phyloP scores from a whole-genome alignment of 2,113 vertebrate species.

The Typhlomys cinereus region DNA sequence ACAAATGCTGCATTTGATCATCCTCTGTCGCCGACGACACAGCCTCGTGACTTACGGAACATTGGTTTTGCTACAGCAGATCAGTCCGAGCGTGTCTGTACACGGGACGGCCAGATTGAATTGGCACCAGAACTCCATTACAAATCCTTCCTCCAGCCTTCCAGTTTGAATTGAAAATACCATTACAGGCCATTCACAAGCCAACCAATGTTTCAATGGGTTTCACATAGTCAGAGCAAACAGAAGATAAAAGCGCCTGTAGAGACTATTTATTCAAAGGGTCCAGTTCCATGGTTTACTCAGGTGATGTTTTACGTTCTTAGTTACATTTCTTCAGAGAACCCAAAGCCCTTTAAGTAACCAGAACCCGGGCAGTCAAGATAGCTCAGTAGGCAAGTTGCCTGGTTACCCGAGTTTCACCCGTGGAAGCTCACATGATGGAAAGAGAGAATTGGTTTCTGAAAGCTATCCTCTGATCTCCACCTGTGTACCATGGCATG shows the following conservation, averaged over 20 bases:
- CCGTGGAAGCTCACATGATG: no score
- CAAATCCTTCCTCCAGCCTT: slow-evolving; percentile 11
- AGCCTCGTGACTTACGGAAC: neutral
- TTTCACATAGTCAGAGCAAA: neutral
- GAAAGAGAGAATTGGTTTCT: no score
- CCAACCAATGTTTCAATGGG: neutral
- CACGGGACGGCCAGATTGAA: neutral
- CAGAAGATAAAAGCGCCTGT: neutral
- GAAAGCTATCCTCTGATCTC: no score
- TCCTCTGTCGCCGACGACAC: neutral
- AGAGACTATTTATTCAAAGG: neutral
- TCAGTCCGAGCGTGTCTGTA: neutral
- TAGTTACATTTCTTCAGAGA: no score
- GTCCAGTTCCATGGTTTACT: neutral
- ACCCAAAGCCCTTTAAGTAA: no score
- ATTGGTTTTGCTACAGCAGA: neutral
- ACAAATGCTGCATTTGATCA: neutral
- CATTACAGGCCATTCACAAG: neutral
- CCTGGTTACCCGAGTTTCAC: no score
- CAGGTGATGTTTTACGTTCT: neutral
- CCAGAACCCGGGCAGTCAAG: no score
- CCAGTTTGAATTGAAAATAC: slow-evolving; percentile 14
- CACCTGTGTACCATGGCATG: no score
- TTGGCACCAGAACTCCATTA: neutral
- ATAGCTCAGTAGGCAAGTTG: no score